These are phyloP conservation scores for Bombus huntii DNA, from an alignment of 1,140 invertebrate genomes.

Conservation along the genomic window DNA sequence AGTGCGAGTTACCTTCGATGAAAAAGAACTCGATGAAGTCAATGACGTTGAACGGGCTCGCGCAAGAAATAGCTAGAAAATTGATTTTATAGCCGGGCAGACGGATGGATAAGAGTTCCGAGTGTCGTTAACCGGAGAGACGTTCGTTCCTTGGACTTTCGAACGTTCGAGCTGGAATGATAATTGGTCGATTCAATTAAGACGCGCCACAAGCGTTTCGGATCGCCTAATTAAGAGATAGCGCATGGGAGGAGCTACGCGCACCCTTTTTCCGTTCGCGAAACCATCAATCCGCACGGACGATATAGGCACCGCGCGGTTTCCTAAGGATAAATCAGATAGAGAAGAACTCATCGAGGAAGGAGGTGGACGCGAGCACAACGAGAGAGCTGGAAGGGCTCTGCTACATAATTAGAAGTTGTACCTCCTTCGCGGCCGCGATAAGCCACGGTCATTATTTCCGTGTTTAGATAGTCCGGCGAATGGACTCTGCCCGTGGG, in stretches of 20 bases:
- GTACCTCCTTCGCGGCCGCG: slow-evolving; percentile 72
- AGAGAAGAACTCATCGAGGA: slow-evolving; percentile 3
- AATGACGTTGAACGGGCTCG: background rate
- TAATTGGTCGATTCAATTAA: slow-evolving; percentile 20
- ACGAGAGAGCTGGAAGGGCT: background rate
- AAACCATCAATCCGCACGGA: background rate
- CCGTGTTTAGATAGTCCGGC: slow-evolving; percentile 80
- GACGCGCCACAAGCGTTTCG: background rate
- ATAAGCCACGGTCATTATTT: slow-evolving; percentile 81
- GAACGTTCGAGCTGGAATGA: background rate
- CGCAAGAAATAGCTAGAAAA: background rate
- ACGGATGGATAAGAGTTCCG: background rate
- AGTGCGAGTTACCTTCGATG: background rate
- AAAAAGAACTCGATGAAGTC: background rate
- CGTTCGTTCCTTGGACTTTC: background rate
- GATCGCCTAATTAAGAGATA: slow-evolving; percentile 1
- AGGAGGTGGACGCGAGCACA: slow-evolving; percentile 31
- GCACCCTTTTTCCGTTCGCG: slow-evolving; percentile 2
- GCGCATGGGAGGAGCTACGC: background rate
- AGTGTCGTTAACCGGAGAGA: background rate
- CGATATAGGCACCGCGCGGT: background rate
- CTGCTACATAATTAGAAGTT: slow-evolving; percentile 80
- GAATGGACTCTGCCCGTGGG: slow-evolving; percentile 60
- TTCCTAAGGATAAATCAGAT: slow-evolving; percentile 46
- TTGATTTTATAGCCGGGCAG: background rate